Evolutionary conservation across 2,797 vertebrate genomes (phyloP).

Genomic region (Tapirus indicus): DNA sequence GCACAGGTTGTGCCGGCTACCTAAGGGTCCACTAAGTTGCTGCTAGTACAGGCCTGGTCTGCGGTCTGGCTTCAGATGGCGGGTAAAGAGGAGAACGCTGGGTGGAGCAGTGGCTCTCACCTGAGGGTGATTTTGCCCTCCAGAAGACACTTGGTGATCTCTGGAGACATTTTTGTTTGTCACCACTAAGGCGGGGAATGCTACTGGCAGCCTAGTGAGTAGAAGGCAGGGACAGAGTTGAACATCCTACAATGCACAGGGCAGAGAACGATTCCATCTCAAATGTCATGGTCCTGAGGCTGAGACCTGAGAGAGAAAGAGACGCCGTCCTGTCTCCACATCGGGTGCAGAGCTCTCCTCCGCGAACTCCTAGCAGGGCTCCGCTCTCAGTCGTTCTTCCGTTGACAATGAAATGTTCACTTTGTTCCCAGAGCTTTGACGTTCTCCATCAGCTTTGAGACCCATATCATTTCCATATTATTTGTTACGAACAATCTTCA

Average conservation of each 20-base stretch:
- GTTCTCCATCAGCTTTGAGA: not conserved
- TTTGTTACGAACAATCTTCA: not conserved
- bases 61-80: not conserved
- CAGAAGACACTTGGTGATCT: not conserved
- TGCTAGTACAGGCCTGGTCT: not conserved
- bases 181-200: not conserved
- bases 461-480: not conserved
- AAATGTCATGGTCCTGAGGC: too few relatives aligned
- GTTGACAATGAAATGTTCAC: not conserved
- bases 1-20: not conserved
- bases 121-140: not conserved
- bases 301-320: not conserved
- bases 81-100: not conserved
- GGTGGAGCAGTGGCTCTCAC: not conserved
- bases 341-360: not conserved
- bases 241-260: not conserved
- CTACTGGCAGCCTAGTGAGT: not conserved
- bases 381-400: not conserved
- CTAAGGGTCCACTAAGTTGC: not conserved
- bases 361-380: not conserved
- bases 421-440: slow-evolving; percentile 19
- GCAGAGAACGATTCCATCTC: not conserved
- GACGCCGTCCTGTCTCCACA: not conserved
- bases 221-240: not conserved
- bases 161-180: not conserved